Percentiles rank a stretch among this genome's conserved stretches.
These are phyloP conservation scores for Leptinotarsa rubiginosa DNA, from an alignment of 2,888 invertebrate species.

Conservation along the genomic window DNA sequence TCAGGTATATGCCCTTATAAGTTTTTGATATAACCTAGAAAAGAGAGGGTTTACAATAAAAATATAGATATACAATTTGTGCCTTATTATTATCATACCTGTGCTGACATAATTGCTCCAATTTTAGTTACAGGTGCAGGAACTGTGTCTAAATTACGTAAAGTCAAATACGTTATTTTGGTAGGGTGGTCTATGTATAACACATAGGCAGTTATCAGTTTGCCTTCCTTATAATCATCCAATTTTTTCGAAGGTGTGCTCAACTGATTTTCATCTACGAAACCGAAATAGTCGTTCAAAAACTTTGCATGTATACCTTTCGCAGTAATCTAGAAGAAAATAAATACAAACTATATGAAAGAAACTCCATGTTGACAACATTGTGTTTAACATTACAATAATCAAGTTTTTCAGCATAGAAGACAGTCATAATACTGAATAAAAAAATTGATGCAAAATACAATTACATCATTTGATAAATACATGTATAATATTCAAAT, in stretches of 20 bases:
- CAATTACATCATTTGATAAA: too few relatives aligned
- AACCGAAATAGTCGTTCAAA: conserved; percentile 67
- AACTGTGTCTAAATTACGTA: conserved; percentile 54
- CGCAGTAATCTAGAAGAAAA: conserved; percentile 42
- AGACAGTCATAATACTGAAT: too few relatives aligned
- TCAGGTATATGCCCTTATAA: conserved; percentile 56
- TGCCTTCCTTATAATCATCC: conserved; percentile 63
- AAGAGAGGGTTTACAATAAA: background rate
- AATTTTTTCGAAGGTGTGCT: conserved; percentile 55
- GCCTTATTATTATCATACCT: conserved; percentile 40
- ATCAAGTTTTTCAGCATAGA: too few relatives aligned
- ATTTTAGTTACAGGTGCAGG: conserved; percentile 41
- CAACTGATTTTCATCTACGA: conserved; percentile 70
- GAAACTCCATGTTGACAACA: too few relatives aligned
- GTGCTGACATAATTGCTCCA: conserved; percentile 48
- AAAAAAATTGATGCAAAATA: too few relatives aligned
- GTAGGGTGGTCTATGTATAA: conserved; percentile 77
- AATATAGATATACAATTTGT: background rate
- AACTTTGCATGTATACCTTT: conserved; percentile 71
- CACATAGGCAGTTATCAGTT: conserved; percentile 72
- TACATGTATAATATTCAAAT: too few relatives aligned
- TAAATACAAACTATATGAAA: background rate
- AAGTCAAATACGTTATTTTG: conserved; percentile 76
- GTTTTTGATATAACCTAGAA: conserved; percentile 53
- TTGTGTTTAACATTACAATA: too few relatives aligned